Evolutionary conservation across 2,888 invertebrate genomes (phyloP).

Genomic region (Aporophyla nigra): DNA sequence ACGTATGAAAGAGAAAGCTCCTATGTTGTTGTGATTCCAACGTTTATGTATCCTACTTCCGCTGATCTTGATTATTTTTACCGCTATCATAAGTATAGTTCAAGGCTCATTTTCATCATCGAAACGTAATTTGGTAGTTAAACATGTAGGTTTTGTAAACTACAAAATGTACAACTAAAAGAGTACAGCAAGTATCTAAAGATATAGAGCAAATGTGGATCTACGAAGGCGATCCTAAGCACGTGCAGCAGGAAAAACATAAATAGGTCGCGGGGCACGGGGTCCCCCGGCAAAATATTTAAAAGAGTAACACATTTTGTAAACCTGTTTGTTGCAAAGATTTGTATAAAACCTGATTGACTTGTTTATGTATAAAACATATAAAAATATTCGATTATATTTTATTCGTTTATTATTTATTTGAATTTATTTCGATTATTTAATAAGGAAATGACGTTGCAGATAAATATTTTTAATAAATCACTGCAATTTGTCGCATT

Average conservation of each 20-base stretch:
- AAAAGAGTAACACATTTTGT: background rate
- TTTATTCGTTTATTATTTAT: too few species aligned
- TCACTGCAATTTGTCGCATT: background rate
- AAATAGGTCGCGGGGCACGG: conserved; percentile 82
- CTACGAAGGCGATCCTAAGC: conserved; percentile 63
- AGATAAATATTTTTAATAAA: background rate
- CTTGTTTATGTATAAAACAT: background rate
- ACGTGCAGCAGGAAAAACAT: conserved; percentile 78
- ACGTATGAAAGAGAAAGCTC: conserved; percentile 78
- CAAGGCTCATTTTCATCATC: conserved; percentile 37
- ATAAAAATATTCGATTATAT: background rate
- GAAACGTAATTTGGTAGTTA: background rate
- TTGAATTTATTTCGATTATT: background rate
- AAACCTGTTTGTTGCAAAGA: background rate
- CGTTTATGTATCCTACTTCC: conserved; percentile 76
- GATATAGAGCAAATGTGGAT: conserved; percentile 58
- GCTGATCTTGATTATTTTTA: conserved; percentile 54
- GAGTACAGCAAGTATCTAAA: conserved; percentile 5
- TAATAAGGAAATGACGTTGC: background rate
- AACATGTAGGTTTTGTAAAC: conserved; percentile 21
- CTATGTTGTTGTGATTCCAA: conserved; percentile 70
- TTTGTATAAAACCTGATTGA: conserved; percentile 1
- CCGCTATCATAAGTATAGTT: conserved; percentile 45
- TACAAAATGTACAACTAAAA: conserved; percentile 15
- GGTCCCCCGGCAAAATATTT: conserved; percentile 49